A percentile compares a stretch with the other conserved stretches of the same genome.
Conservation (phyloP, 2,113 vertebrate genomes). For the Dascyllus trimaculatus region DNA sequence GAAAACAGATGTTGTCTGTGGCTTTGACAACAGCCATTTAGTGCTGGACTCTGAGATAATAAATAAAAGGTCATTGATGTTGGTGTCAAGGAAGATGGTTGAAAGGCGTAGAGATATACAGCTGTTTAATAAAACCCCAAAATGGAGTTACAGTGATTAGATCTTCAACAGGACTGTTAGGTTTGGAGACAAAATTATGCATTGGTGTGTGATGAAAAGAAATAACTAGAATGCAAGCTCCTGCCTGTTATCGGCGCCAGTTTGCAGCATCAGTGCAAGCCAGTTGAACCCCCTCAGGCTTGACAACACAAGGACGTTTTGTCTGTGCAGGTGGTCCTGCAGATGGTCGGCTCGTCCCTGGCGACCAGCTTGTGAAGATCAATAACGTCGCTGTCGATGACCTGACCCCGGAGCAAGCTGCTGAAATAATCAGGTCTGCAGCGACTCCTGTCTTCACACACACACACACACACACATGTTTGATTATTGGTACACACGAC, state of each 20-base stretch:
- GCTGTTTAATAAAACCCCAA: neutral
- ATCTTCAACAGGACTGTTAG: neutral
- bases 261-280: slow-evolving; percentile 23
- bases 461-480: slow-evolving; percentile 12
- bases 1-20: neutral
- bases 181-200: slow-evolving; percentile 17
- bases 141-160: neutral
- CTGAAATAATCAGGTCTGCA: slow-evolving; percentile 91
- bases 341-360: slow-evolving; percentile 92
- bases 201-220: slow-evolving; percentile 54
- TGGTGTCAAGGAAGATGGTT: neutral
- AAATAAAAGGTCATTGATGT: neutral
- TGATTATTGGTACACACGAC: neutral
- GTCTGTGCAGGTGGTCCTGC: slow-evolving; percentile 90
- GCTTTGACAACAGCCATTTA: neutral
- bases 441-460: slow-evolving; percentile 15
- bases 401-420: slow-evolving; percentile 87
- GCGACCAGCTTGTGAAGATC: slow-evolving; percentile 93
- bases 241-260: slow-evolving; percentile 12
- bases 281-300: slow-evolving; percentile 25
- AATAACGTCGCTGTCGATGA: slow-evolving; percentile 87
- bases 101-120: neutral
- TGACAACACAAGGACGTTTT: slow-evolving; percentile 65
- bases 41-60: neutral
- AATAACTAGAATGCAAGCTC: slow-evolving; percentile 24